phyloP scores from a whole-genome alignment of 2,888 invertebrate genomes.

The Harpalus rubripes region DNA sequence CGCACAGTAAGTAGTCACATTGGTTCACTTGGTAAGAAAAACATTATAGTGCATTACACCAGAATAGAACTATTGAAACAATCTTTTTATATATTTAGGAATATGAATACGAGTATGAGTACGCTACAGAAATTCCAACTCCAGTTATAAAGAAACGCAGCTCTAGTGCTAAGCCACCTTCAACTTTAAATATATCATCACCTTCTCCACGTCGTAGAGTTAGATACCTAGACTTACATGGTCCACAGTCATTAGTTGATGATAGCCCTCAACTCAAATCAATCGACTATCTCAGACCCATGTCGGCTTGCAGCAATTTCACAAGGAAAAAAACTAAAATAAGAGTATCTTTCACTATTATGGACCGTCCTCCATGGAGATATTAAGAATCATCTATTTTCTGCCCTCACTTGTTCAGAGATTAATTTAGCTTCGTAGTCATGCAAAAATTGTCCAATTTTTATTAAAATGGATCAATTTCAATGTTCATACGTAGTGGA shows the following conservation, averaged over 20 bases:
- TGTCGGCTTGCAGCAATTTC: conserved; percentile 60
- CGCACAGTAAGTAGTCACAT: conserved; percentile 53
- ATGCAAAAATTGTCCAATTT: conserved; percentile 50
- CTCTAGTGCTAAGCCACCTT: conserved; percentile 40
- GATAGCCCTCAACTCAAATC: conserved; percentile 55
- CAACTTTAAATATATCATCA: conserved; percentile 47
- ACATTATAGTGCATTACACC: not conserved
- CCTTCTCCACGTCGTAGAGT: conserved; percentile 53
- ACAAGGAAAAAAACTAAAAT: conserved; percentile 29
- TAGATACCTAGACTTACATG: conserved; percentile 61
- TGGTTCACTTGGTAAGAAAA: conserved; percentile 43
- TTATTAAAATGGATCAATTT: conserved; percentile 52
- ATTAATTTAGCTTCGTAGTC: conserved; percentile 22
- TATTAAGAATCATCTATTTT: conserved; percentile 69
- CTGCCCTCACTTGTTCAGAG: conserved; percentile 16
- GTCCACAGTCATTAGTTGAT: conserved; percentile 58
- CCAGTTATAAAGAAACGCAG: conserved; percentile 47
- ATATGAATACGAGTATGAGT: not conserved
- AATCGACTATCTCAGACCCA: conserved; percentile 58
- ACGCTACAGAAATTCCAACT: not conserved
- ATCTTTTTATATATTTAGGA: conserved; percentile 13
- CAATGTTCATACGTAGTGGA: conserved; percentile 18
- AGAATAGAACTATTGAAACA: conserved; percentile 18
- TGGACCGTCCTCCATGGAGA: conserved; percentile 72
- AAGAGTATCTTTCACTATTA: conserved; percentile 49